Base-by-base conservation (phyloP, 1,140 invertebrate species). In the Drosophila yakuba region DNA sequence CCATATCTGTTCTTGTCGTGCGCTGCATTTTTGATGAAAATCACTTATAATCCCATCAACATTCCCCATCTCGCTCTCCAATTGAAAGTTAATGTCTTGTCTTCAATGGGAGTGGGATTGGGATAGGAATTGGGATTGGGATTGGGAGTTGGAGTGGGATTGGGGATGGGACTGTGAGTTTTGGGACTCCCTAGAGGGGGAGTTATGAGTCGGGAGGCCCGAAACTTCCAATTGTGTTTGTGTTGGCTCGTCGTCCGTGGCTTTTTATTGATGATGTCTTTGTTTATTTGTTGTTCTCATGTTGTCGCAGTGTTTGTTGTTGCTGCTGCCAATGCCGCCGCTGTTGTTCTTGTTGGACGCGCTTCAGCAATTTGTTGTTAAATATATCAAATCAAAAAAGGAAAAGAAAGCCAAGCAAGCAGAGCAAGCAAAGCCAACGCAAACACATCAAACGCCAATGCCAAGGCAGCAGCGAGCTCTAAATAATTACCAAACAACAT, bases 401-500 rank as follows among this genome's bases (percentile, higher is more conserved):
- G 14, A 39, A 12, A 39, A 39, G 11, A 45, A 44, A 45, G n/a
- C 5, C 4, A 74, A 61, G 71, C 32, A 52, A 48, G 60, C 39
- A 71, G 69, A 61, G 71, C 32, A 52, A 48, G 60, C 39, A 71
- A 71, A 71, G 74, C 48, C 74, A 76, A 77, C 47, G 79, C 74
- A 88, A 88, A 73, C 82, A 86, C 83, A 86, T 86, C 78, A 88
- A 86, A 86, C 78, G 57, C 68, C 81, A 86, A 86, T 75, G 63
- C 74, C 81, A 45, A 69, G 69, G 35, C 60, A 83, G 76, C 67
- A 75, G 75, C 71, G 50, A 67, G 83, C 75, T 79, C 79, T 88
- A 86, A 86, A 86, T 86, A 86, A 86, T 86, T 86, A 86, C 82
- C 82, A 61, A 88, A 88, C 82, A 86, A 86, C 82, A 86, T 86